These are phyloP conservation scores for Morone chrysops DNA, from an alignment of 2,113 vertebrate genomes.

Conservation along the genomic window DNA sequence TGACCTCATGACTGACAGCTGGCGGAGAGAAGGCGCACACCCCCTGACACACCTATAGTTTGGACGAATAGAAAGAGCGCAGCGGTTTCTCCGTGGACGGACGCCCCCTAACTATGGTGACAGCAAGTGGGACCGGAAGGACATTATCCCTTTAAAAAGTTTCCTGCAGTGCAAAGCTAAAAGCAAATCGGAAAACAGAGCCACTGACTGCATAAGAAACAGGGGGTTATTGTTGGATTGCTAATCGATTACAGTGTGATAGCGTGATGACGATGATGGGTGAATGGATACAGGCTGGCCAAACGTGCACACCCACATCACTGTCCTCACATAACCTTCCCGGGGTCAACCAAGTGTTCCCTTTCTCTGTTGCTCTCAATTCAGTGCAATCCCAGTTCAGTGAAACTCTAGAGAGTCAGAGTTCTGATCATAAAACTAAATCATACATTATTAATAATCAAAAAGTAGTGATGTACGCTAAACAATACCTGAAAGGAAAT, in stretches of 20 bases:
- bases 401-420: background rate
- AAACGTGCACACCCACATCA: background rate
- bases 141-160: background rate
- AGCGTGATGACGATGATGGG: background rate
- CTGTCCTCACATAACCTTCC: conserved; percentile 36
- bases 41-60: conserved; percentile 84
- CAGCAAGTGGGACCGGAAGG: background rate
- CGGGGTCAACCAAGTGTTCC: background rate
- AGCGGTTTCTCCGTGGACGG: conserved; percentile 30
- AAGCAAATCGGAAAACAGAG: background rate
- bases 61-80: conserved; percentile 75
- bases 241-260: background rate
- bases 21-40: conserved; percentile 47
- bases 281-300: background rate
- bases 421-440: background rate
- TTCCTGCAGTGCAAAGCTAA: background rate
- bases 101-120: conserved; percentile 67
- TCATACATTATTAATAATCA: background rate
- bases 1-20: conserved; percentile 75
- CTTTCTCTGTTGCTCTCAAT: background rate
- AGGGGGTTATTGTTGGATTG: fast-evolving
- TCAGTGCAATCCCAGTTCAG: background rate
- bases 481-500: background rate
- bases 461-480: background rate
- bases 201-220: background rate